Percentiles rank a stretch among this genome's conserved stretches.
Evolutionary conservation across 2,888 invertebrate genomes (phyloP).

Genomic region (Disparrhopalites patrizii): DNA sequence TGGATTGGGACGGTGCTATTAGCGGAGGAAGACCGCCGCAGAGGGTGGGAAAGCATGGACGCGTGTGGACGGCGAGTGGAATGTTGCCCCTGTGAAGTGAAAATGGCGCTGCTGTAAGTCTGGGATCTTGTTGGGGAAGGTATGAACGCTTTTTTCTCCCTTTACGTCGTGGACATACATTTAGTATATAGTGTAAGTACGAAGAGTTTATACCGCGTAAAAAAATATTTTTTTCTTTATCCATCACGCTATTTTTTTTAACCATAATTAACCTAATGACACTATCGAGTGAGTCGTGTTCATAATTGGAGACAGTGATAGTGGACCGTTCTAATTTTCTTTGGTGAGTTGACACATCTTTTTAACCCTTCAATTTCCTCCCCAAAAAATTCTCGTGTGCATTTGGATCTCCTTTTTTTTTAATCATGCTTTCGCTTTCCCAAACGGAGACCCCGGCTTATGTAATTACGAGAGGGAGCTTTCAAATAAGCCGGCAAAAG

Average conservation of each 20-base stretch:
- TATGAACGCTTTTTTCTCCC: conserved; percentile 16
- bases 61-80: conserved; percentile 9
- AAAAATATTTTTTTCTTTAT: conserved; percentile 15
- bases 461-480: conserved; percentile 25
- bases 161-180: conserved; percentile 5
- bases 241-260: conserved; percentile 7
- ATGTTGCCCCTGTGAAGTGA: conserved; percentile 13
- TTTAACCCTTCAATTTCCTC: background rate
- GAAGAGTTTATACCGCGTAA: too few relatives aligned
- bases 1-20: too few relatives aligned
- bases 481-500: conserved; percentile 26
- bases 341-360: conserved; percentile 16
- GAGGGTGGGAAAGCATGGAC: conserved; percentile 1
- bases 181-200: too few relatives aligned
- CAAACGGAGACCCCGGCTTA: conserved; percentile 23
- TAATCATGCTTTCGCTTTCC: conserved; percentile 5
- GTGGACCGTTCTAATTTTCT: conserved; percentile 10
- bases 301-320: conserved; percentile 12
- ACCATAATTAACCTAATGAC: conserved; percentile 7
- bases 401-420: background rate
- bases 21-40: conserved; percentile 2
- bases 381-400: background rate
- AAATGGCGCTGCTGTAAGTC: conserved; percentile 16
- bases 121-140: too few relatives aligned
- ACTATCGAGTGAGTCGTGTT: conserved; percentile 1